Evolutionary conservation across 2,888 invertebrate genomes (phyloP).

Genomic region (Ferdinandea cuprea): DNA sequence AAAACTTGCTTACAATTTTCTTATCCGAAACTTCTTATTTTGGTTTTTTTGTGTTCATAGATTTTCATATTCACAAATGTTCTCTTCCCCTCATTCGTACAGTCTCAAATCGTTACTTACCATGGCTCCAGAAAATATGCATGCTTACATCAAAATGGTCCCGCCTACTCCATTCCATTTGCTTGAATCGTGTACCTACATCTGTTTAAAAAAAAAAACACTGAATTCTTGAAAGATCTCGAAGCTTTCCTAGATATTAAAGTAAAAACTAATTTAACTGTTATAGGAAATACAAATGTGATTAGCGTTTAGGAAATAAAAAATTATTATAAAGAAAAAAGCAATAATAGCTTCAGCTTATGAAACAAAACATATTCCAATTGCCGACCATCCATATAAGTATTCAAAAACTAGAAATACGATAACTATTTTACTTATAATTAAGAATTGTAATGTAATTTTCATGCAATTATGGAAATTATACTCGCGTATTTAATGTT

Average conservation of each 20-base stretch:
- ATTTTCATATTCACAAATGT: no score
- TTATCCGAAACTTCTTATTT: no score
- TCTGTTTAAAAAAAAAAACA: no score
- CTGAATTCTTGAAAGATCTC: constrained; percentile 44
- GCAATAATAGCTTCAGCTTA: constrained; percentile 62
- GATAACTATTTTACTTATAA: not conserved
- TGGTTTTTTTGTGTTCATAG: no score
- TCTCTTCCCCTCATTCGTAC: no score
- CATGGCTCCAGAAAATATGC: no score
- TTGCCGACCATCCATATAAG: constrained; percentile 39
- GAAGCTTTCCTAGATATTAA: constrained; percentile 36
- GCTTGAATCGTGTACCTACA: no score
- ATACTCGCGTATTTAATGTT: constrained; percentile 21
- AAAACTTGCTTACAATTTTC: no score
- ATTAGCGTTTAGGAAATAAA: constrained; percentile 7
- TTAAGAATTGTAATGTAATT: constrained; percentile 39
- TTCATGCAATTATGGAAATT: constrained; percentile 18
- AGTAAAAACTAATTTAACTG: constrained; percentile 7
- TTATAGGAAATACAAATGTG: not conserved
- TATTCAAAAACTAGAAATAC: not conserved
- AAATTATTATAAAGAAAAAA: constrained; percentile 4
- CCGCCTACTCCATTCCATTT: no score
- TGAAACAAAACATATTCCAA: constrained; percentile 53
- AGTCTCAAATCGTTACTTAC: no score
- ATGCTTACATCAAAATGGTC: no score